A percentile compares a stretch with the other conserved stretches of the same genome.
phyloP scores from a whole-genome alignment of 2,797 vertebrate genomes.

The Megalops cyprinoides region DNA sequence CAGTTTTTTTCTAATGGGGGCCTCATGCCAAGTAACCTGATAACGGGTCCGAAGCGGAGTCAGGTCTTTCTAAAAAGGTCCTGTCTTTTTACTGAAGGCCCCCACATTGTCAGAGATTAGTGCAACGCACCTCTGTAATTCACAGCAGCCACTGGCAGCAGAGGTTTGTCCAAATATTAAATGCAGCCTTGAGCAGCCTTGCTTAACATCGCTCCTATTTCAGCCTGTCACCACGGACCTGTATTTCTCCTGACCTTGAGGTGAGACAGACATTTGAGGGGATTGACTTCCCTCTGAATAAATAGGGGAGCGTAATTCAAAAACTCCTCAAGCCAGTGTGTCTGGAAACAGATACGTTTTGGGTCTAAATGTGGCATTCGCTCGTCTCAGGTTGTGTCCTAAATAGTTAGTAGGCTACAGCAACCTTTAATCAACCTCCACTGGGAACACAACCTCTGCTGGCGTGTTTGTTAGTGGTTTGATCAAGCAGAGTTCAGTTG shows the following conservation, averaged over 20 bases:
- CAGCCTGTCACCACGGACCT: neutral
- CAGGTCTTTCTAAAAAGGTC: neutral
- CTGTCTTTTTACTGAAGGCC: neutral
- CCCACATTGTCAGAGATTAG: neutral
- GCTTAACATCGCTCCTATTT: neutral
- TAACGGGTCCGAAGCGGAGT: constrained; percentile 17
- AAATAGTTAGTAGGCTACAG: too few species aligned
- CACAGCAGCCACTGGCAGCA: neutral
- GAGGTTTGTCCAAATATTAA: neutral
- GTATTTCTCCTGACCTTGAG: neutral
- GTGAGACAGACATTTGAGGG: neutral
- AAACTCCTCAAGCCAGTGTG: neutral
- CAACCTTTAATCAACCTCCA: neutral
- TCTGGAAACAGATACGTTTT: too few species aligned
- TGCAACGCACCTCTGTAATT: neutral
- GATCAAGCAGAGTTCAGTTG: neutral
- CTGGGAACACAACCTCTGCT: neutral
- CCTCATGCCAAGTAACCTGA: constrained; percentile 27
- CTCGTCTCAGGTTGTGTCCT: too few species aligned
- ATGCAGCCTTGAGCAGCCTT: neutral
- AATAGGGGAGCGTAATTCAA: neutral
- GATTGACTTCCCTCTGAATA: neutral
- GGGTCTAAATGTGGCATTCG: too few species aligned
- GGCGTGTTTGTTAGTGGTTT: neutral
- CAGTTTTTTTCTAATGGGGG: constrained; percentile 29